Evolutionary conservation across 2,797 vertebrate species (phyloP), one percentile per base, ranked within the genome.

Genomic region (Myoxocephalus aenaeus): DNA sequence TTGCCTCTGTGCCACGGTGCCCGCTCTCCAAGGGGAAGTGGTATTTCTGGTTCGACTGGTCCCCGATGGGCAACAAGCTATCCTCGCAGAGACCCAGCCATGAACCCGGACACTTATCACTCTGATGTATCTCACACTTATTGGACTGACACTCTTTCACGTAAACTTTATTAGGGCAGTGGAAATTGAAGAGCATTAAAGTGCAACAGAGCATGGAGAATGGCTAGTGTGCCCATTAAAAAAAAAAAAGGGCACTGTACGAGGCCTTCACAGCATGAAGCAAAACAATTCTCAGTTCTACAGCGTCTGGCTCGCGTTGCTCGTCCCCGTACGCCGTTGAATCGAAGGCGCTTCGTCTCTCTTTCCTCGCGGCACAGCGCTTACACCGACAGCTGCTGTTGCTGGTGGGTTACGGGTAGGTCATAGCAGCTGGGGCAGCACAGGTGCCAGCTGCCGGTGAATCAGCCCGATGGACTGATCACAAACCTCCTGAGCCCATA

Each of bases 111-210:
- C 75, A 76, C 80, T 84, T 75, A 86, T 84, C 81, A 73, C 51
- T 38, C 70, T 75, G 80, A 77, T 87, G 84, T 79, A 84, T 84
- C 77, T 75, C 74, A 51, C 73, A 65, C 86, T 86, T 80, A 88
- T 90, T 86, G 80, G 78, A 89, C 75, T 66, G 86, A 86, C 87
- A 79, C 54, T 73, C 67, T 75, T 87, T 87, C 84, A 78, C 73
- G 82, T 92, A 91, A 90, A 92, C 83, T 89, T 92, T 88, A 91
- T 91, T 85, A 83, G 84, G 71, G 85, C 73, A 73, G 79, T 70
- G 85, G 85, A 88, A 89, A 89, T 75, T 82, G 88, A 86, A 82
- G 72, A 50, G 68, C 82, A 80, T 87, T 87, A 86, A 90, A 85
- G 87, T 85, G 84, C 86, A 88, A 86, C 86, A 77, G 87, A 87